Base-by-base conservation (phyloP, 2,797 vertebrate species). In the Sebastes iracundus region DNA sequence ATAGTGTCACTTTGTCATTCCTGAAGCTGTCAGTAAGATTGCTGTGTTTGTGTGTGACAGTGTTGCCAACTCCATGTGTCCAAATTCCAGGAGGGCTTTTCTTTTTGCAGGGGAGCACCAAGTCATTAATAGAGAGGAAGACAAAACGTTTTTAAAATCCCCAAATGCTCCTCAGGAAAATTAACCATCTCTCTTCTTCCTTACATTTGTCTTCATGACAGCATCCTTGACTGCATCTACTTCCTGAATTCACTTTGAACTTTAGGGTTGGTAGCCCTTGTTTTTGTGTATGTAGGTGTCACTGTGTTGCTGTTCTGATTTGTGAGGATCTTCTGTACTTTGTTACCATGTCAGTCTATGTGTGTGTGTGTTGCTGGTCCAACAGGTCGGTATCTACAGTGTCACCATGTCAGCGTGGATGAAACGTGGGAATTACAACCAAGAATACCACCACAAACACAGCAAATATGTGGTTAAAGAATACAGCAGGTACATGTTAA, bases 381-480 rank as follows among this genome's bases (percentile, higher is more conserved):
- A 83, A 90, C 92, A 95, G 94, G 94, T 92, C 88, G 77, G 60
- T 81, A 61, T 77, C 87, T 49, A 86, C 84, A 33, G 84, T 73
- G 86, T 90, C 88, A 90, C 20, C 88, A 95, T 95, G 94, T 93
- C 92, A 76, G n/a, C 30, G 55, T 84, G 80, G 85, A 69, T 86
- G 69, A 93, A 87, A 88, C 87, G 80, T 79, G 90, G 92, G 76
- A 82, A 6, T 79, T 95, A 93, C 83, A 84, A 93, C 92, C 89
- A 93, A 22, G 82, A 91, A 35, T 93, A 91, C 80, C 88, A 93
- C 80, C 93, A 95, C 87, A 95, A 94, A 92, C 72, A 94, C 62
- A 93, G 90, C 85, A 46, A 79, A 82, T 94, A 93, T 94, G 91
- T 94, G 92, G 91, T 94, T 75, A 94, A 94, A 82, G 92, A 95